A percentile compares a stretch with the other conserved stretches of the same genome.
Conservation (phyloP, 2,797 vertebrate genomes). For the Phylloscopus collybita region DNA sequence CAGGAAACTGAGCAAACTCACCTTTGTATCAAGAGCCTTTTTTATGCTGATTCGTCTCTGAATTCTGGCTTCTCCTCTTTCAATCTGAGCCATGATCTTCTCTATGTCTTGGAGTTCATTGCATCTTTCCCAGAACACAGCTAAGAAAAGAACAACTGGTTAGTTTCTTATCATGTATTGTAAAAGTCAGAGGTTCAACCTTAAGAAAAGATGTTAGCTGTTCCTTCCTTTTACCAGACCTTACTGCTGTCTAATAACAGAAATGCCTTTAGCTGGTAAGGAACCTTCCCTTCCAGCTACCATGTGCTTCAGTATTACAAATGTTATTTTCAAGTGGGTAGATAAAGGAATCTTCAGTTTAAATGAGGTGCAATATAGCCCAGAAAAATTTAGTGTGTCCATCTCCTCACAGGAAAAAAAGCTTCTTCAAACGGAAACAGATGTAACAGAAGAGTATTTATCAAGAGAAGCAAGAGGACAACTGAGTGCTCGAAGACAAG, state of each 20-base stretch:
- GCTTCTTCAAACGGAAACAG: background rate
- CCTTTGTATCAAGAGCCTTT: conserved; percentile 98
- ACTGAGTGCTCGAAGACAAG: background rate
- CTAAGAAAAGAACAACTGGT: conserved; percentile 67
- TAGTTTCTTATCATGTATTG: background rate
- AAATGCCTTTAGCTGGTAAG: background rate
- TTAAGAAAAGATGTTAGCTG: background rate
- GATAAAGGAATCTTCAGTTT: background rate
- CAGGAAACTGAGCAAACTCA: conserved; percentile 55
- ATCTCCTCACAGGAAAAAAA: background rate
- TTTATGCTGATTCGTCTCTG: conserved; percentile 98
- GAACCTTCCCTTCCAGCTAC: background rate
- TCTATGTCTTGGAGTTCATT: conserved; percentile 98
- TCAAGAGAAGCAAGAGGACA: background rate
- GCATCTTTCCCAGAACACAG: conserved; percentile 98
- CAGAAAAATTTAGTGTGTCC: background rate
- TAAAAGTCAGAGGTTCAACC: background rate
- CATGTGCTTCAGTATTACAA: background rate
- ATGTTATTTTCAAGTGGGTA: background rate
- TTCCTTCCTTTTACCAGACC: background rate
- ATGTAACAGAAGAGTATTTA: background rate
- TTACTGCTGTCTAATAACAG: background rate
- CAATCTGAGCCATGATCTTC: conserved; percentile 99
- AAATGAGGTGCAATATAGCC: background rate
- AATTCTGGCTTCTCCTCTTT: conserved; percentile 97